Evolutionary conservation across 2,888 invertebrate species (phyloP).

Genomic region (Nephrotoma appendiculata): DNA sequence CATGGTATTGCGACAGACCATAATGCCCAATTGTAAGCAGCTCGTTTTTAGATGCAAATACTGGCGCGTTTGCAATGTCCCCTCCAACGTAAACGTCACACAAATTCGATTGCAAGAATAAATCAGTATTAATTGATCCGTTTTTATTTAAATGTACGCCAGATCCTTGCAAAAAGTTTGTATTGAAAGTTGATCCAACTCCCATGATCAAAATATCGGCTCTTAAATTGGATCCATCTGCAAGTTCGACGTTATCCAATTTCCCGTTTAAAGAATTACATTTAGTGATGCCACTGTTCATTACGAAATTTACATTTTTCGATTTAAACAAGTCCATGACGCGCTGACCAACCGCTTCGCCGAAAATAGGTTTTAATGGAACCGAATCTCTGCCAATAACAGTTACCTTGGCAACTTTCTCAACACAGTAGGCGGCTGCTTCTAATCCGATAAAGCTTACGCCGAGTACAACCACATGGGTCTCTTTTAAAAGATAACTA

Average conservation of each 20-base stretch:
- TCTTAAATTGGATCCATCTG: constrained; percentile 49
- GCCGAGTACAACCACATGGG: constrained; percentile 74
- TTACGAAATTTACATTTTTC: constrained; percentile 63
- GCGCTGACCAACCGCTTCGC: constrained; percentile 58
- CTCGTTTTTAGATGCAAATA: constrained; percentile 44
- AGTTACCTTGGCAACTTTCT: constrained; percentile 65
- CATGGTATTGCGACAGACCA: constrained; percentile 85
- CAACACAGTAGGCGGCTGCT: constrained; percentile 60
- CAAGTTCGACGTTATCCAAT: constrained; percentile 52
- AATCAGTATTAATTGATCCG: constrained; percentile 48
- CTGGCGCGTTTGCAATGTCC: constrained; percentile 81
- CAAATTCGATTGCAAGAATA: constrained; percentile 65
- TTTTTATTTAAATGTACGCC: constrained; percentile 49
- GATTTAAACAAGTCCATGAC: constrained; percentile 56
- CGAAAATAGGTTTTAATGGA: constrained; percentile 65
- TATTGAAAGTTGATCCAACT: constrained; percentile 67
- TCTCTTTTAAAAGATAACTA: constrained; percentile 43
- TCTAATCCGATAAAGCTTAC: constrained; percentile 91
- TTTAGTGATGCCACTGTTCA: constrained; percentile 45
- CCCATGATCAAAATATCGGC: constrained; percentile 77
- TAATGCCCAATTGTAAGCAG: constrained; percentile 75
- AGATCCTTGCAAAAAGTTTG: constrained; percentile 64
- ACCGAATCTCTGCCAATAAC: constrained; percentile 59
- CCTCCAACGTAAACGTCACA: constrained; percentile 78
- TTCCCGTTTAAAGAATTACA: constrained; percentile 46